Conservation (phyloP, 2,113 vertebrate species). For the Peromyscus leucopus region DNA sequence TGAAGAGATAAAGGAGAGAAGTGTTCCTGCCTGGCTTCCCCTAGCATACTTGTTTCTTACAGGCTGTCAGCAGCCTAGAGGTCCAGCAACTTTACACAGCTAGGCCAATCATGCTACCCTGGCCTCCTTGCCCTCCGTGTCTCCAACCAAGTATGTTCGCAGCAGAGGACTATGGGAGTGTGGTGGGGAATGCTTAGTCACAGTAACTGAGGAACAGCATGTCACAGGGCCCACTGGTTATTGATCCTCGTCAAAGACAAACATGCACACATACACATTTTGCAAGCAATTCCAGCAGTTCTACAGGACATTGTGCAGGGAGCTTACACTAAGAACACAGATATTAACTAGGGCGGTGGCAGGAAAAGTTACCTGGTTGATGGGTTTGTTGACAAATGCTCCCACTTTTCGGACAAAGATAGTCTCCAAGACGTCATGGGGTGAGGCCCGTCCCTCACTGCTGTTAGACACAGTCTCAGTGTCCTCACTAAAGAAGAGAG, state of each 20-base stretch:
- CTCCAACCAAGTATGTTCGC: not conserved
- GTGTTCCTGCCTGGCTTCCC: conserved; percentile 46
- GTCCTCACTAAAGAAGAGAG: conserved; percentile 88
- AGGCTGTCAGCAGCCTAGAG: not conserved
- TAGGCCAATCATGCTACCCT: not conserved
- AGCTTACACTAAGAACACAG: not conserved
- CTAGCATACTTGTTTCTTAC: not conserved
- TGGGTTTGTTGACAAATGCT: conserved; percentile 97
- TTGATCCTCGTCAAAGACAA: not conserved
- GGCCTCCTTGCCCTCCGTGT: not conserved
- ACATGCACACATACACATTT: not conserved
- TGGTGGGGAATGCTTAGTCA: not conserved
- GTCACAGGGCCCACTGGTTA: not conserved
- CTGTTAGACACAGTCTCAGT: conserved; percentile 91
- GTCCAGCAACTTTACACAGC: not conserved
- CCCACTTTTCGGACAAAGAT: conserved; percentile 96
- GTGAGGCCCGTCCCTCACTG: conserved; percentile 90
- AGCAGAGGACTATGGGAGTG: not conserved
- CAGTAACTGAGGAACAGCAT: not conserved
- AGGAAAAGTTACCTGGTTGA: conserved; percentile 91
- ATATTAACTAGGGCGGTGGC: not conserved
- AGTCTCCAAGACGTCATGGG: conserved; percentile 91
- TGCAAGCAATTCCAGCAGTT: not conserved
- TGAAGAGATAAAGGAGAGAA: conserved; percentile 84
- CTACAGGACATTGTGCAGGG: not conserved